These are phyloP conservation scores for Pseudomyrmex concolor DNA, from an alignment of 1,140 invertebrate genomes.

Conservation along the genomic window DNA sequence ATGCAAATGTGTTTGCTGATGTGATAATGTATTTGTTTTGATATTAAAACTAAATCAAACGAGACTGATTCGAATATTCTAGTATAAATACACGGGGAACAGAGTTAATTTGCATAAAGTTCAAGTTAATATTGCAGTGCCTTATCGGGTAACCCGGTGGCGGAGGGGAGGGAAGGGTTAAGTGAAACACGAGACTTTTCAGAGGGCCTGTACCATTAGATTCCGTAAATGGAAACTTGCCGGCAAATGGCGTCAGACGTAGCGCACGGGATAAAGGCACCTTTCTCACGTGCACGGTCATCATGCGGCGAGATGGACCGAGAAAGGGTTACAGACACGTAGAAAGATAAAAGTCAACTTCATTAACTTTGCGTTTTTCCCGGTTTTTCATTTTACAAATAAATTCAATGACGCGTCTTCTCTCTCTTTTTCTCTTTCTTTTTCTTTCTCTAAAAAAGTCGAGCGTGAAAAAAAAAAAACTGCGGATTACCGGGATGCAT, in stretches of 20 bases:
- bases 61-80: not conserved
- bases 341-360: constrained; percentile 61
- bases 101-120: not conserved
- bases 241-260: constrained; percentile 70
- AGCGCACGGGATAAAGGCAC: constrained; percentile 49
- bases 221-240: constrained; percentile 77
- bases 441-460: too few relatives aligned
- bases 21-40: too few relatives aligned
- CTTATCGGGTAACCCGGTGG: constrained; percentile 9
- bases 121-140: constrained; percentile 5
- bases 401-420: constrained; percentile 9
- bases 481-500: constrained; percentile 7
- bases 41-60: too few relatives aligned
- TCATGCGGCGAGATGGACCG: constrained; percentile 28
- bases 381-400: constrained; percentile 38
- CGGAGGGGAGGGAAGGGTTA: not conserved
- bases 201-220: constrained; percentile 68
- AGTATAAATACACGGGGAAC: too few relatives aligned
- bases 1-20: too few relatives aligned
- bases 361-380: constrained; percentile 52
- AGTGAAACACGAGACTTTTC: constrained; percentile 62
- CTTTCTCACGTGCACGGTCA: constrained; percentile 65
- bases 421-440: too few relatives aligned
- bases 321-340: constrained; percentile 16
- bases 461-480: not conserved